Percentiles rank a stretch among this genome's conserved stretches.
Evolutionary conservation across 2,797 vertebrate species (phyloP).

Genomic region (Arctocebus calabarensis): DNA sequence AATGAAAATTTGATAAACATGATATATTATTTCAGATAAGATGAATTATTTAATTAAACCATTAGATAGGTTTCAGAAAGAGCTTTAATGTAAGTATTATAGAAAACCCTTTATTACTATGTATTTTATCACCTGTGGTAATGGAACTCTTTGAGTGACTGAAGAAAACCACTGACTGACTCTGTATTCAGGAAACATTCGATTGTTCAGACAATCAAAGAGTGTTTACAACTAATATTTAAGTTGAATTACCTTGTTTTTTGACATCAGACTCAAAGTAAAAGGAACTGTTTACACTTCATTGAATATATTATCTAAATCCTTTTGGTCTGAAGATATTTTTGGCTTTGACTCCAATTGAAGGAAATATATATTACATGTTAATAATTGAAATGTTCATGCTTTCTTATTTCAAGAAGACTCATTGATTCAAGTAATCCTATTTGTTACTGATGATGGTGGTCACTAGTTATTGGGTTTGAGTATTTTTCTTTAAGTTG

Average conservation of each 20-base stretch:
- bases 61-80: background rate
- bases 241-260: background rate
- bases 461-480: background rate
- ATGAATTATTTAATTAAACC: background rate
- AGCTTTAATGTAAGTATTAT: background rate
- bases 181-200: background rate
- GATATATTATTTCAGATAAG: background rate
- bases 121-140: background rate
- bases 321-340: background rate
- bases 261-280: background rate
- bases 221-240: background rate
- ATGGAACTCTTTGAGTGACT: background rate
- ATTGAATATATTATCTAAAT: background rate
- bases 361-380: background rate
- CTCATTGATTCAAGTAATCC: background rate
- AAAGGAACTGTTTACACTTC: background rate
- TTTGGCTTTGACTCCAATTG: background rate
- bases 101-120: background rate
- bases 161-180: background rate
- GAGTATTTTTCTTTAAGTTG: background rate
- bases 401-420: background rate
- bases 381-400: background rate
- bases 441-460: background rate
- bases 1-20: background rate
- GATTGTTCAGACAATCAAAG: background rate